Evolutionary conservation across 1,140 invertebrate genomes (phyloP).

Genomic region (Orussus abietinus): DNA sequence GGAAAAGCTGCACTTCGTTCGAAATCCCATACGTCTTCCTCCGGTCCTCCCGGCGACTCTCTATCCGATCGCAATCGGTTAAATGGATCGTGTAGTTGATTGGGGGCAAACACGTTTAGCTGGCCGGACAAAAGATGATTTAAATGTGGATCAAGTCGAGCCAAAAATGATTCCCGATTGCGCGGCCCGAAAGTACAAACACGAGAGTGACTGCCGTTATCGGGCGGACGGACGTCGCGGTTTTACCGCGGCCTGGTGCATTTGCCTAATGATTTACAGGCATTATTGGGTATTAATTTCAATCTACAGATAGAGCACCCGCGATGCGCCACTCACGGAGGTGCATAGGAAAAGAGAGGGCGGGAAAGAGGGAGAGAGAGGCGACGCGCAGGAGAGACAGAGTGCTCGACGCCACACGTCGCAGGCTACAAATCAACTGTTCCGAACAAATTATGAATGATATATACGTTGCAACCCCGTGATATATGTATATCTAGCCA

Average conservation of each 20-base stretch:
- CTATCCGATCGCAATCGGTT: neutral
- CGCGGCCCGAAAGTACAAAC: neutral
- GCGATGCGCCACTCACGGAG: neutral
- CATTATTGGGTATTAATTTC: conserved; percentile 54
- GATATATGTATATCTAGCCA: conserved; percentile 45
- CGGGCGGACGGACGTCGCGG: too few relatives aligned
- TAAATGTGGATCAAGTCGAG: neutral
- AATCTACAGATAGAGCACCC: conserved; percentile 35
- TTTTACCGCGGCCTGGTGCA: too few relatives aligned
- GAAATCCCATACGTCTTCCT: too few relatives aligned
- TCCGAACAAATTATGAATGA: conserved; percentile 54
- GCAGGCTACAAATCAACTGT: conserved; percentile 51
- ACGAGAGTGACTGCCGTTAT: conserved; percentile 1
- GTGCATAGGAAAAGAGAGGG: conserved; percentile 7
- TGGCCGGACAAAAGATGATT: neutral
- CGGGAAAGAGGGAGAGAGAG: conserved; percentile 8
- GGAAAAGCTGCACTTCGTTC: too few relatives aligned
- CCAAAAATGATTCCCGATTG: neutral
- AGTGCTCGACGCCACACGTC: conserved; percentile 46
- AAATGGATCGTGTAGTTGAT: neutral
- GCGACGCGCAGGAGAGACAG: conserved; percentile 19
- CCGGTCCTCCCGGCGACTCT: too few relatives aligned
- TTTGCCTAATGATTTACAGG: conserved; percentile 51
- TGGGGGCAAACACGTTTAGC: neutral
- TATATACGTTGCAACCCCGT: conserved; percentile 50